Percentiles rank a stretch among this genome's conserved stretches.
phyloP scores from a whole-genome alignment of 1,140 invertebrate genomes.

The Ceratina calcarata region DNA sequence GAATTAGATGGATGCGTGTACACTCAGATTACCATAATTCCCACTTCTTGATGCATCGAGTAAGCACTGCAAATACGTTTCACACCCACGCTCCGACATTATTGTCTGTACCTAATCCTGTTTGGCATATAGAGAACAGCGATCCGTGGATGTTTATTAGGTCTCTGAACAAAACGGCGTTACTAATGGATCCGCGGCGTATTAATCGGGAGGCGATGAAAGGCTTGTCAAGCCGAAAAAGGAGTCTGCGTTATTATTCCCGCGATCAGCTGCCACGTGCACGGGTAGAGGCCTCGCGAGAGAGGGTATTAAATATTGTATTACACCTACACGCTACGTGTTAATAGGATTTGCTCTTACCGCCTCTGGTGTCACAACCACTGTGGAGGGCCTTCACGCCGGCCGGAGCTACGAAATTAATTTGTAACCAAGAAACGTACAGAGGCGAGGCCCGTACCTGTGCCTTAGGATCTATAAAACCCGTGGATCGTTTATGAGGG shows the following conservation, averaged over 20 bases:
- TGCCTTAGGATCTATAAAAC: not conserved
- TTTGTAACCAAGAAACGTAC: conserved; percentile 60
- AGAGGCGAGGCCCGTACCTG: not conserved
- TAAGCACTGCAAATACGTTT: too few relatives aligned
- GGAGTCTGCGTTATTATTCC: conserved; percentile 11
- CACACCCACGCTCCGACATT: too few relatives aligned
- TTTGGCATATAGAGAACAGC: not conserved
- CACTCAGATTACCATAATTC: too few relatives aligned
- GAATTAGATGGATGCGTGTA: too few relatives aligned
- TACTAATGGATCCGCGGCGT: not conserved
- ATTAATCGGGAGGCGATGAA: conserved; percentile 30
- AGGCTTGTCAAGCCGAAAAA: conserved; percentile 16
- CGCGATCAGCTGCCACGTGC: not conserved
- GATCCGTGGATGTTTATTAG: conserved; percentile 2
- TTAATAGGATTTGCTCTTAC: conserved; percentile 43
- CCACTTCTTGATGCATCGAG: too few relatives aligned
- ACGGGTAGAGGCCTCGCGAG: conserved; percentile 20
- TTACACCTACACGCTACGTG: conserved; percentile 45
- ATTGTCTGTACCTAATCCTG: too few relatives aligned
- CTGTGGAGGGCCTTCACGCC: conserved; percentile 27
- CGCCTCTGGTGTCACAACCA: conserved; percentile 45
- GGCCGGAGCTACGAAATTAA: conserved; percentile 51
- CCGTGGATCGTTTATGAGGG: not conserved
- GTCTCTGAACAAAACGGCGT: not conserved
- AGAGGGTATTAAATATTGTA: conserved; percentile 46